Evolutionary conservation across 2,888 invertebrate species (phyloP), one percentile per base, ranked within the genome.

Genomic region (Scelioninae gen. 1): DNA sequence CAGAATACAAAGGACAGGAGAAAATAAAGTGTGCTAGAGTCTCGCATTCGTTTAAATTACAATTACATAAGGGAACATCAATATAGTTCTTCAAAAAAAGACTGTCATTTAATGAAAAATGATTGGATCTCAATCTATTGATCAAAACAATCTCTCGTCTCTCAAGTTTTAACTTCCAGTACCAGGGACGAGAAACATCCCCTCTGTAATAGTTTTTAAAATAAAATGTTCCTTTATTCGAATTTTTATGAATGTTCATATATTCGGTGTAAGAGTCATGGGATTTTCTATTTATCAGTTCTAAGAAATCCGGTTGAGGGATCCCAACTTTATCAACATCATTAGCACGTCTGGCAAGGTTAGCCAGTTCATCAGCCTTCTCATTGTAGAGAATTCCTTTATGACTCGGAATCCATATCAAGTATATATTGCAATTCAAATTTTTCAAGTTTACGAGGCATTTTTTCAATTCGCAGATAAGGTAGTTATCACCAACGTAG

Each of bases 81-180:
- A 23, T 51, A 7, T 16, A 10, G 23, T 51, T 51, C 23, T 51
- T 51, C 23, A 15, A 2, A 51, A 51, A 51, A 9, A 51, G 16
- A 16, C 51, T 51, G 10, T 51, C 15, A 23, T 23, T 51, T 8
- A 51, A 51, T 1, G 51, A 51, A 5, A 51, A 9, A 16, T 51
- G 51, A 51, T 51, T 51, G 16, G 51, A 51, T 51, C 51, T 51
- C 16, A 51, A 13, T 47, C 47, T 47, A n/a, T 47, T 47, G n/a
- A 47, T 13, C 47, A 47, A n/a, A 15, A 15, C 15, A 11, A 51
- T 51, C 4, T 8, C 16, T 1, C 23, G 23, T 51, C 51, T 51
- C 1, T 23, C 15, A 1, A 51, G 16, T 2, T 51, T 15, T 3
- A 15, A 16, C 3, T 23, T 51, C 51, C 51, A 23, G 7, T 23